Base-by-base conservation (phyloP, 2,797 vertebrate species). In the Pipistrellus nathusii region DNA sequence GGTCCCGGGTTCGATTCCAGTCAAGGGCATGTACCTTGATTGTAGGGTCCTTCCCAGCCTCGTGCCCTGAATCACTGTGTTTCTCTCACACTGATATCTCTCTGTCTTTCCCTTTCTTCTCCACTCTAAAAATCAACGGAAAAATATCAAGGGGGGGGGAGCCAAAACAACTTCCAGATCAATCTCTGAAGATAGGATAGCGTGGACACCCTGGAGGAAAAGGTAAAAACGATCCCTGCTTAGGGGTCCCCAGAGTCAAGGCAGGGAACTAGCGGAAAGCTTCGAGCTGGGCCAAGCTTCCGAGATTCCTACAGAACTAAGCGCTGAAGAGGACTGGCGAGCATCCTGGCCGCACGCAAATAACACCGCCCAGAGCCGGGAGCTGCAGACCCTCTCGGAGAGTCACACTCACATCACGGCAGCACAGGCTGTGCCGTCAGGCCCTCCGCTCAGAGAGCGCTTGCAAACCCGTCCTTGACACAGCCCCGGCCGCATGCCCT, bases 401-500 rank as follows among this genome's bases (percentile, higher is more conserved):
- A 46, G 23, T 2, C 38, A 1, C 46, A 23, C 21, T 14, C 12
- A 5, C 3, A 4, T 3, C 5, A 23, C 27, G 68, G 27, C 41
- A 20, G 73, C 4, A 12, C 21, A 73, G 75, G 90, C 78, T 71
- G 66, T 18, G 35, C 18, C 17, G 55, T 0, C 25, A 48, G 51
- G 77, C 27, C 77, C 72, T 53, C 21, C 13, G 8, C 6, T 69
- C 80, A 51, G 13, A 75, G 35, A 25, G 5, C 27, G 32, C 14
- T 2, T 20, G 2, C 9, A 18, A 59, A 20, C 64, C 8, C 8
- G 32, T 41, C 62, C 38, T 10, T 48, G 32, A 20, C 12, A 1
- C 0, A 2, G 62, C 44, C 4, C 21, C 2, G 10, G 35, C 0
- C 3, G 4, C 6, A 20, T 1, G 6, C 57, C 3, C 9, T 8